These are phyloP conservation scores for Macrotrachela quadricornifera DNA, from an alignment of 1,140 invertebrate genomes.

Conservation along the genomic window DNA sequence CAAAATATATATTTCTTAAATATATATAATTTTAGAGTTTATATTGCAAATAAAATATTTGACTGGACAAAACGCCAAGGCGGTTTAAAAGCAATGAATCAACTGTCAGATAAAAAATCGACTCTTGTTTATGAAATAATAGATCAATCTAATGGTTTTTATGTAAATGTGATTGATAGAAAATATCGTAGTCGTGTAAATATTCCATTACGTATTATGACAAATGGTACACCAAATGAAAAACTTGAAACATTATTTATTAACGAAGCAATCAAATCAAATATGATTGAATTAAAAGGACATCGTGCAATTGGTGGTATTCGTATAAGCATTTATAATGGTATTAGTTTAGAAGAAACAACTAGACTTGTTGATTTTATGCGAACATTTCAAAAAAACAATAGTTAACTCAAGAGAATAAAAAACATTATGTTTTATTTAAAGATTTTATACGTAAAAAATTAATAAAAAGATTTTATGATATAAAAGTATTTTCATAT, in stretches of 20 bases:
- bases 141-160: slow-evolving; percentile 65
- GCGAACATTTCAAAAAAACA: slow-evolving; percentile 41
- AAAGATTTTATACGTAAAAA: too few relatives aligned
- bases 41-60: slow-evolving; percentile 66
- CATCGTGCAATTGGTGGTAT: slow-evolving; percentile 86
- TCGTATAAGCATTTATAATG: slow-evolving; percentile 78
- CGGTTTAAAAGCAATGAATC: slow-evolving; percentile 59
- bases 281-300: slow-evolving; percentile 74
- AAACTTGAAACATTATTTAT: slow-evolving; percentile 65
- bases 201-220: slow-evolving; percentile 63
- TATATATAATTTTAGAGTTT: slow-evolving; percentile 50
- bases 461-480: too few relatives aligned
- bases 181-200: slow-evolving; percentile 53
- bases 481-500: too few relatives aligned
- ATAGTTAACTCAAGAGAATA: too few relatives aligned
- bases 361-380: slow-evolving; percentile 55
- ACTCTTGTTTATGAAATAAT: slow-evolving; percentile 58
- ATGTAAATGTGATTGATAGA: slow-evolving; percentile 39
- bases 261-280: slow-evolving; percentile 46
- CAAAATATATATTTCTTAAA: too few relatives aligned
- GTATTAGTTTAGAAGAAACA: slow-evolving; percentile 56
- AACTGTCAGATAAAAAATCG: slow-evolving; percentile 43
- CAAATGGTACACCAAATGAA: slow-evolving; percentile 32
- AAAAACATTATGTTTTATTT: too few relatives aligned
- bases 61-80: slow-evolving; percentile 70